Percentiles rank a stretch among this genome's conserved stretches.
These are phyloP conservation scores for Acromyrmex charruanus DNA, from an alignment of 1,140 invertebrate genomes.

Conservation along the genomic window DNA sequence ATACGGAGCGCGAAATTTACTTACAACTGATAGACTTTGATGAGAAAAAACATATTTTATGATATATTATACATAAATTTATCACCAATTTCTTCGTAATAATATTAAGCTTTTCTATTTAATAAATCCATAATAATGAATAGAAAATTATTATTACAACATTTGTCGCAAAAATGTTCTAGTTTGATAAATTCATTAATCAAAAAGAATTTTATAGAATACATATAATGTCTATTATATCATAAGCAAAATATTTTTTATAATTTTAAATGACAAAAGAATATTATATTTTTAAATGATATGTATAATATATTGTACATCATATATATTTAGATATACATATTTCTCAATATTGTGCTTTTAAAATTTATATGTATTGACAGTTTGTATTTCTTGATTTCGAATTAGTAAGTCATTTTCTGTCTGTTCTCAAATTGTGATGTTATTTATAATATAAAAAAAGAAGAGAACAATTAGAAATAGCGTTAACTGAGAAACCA, in stretches of 20 bases:
- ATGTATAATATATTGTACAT: too few relatives aligned
- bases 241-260: neutral
- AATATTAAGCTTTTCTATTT: neutral
- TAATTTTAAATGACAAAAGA: neutral
- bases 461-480: neutral
- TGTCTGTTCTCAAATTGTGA: neutral
- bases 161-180: neutral
- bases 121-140: neutral
- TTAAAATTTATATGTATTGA: too few relatives aligned
- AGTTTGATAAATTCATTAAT: neutral
- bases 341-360: too few relatives aligned
- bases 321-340: neutral
- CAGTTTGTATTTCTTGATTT: neutral
- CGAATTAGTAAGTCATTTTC: neutral
- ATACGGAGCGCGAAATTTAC: constrained; percentile 62
- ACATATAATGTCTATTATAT: neutral
- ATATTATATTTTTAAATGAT: neutral
- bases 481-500: neutral
- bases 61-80: neutral
- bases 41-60: neutral
- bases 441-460: neutral
- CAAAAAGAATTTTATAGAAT: constrained; percentile 15
- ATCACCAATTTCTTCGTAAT: neutral
- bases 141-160: neutral
- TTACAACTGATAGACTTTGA: constrained; percentile 55